Evolutionary conservation across 1,140 invertebrate genomes (phyloP).

Genomic region (Periplaneta americana): DNA sequence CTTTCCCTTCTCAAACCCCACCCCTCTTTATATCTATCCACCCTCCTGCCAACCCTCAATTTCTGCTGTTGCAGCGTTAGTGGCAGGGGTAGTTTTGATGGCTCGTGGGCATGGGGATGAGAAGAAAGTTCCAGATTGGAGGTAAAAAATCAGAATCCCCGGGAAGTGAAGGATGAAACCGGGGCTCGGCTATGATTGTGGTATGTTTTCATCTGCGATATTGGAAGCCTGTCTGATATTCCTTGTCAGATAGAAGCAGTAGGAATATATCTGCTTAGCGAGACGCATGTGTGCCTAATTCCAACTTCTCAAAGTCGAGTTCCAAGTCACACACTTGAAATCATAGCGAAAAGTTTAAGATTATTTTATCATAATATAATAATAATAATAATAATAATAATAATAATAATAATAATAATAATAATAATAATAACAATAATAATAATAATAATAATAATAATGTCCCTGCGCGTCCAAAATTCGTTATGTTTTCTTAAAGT

Average conservation of each 20-base stretch:
- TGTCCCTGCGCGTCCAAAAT: no score
- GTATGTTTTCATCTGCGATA: neutral
- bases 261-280: no score
- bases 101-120: neutral
- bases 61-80: neutral
- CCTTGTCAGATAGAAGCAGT: neutral
- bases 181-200: neutral
- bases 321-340: no score
- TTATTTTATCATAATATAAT: no score
- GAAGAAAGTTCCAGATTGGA: neutral
- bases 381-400: no score
- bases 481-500: no score
- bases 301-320: no score
- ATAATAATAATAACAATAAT: no score
- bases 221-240: neutral
- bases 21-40: neutral
- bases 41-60: neutral
- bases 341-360: no score
- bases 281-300: no score
- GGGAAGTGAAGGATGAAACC: neutral
- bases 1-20: neutral
- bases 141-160: neutral
- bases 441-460: no score
- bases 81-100: neutral
- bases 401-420: no score